Percentiles rank a stretch among this genome's conserved stretches.
These are phyloP conservation scores for Uromys caudimaculatus DNA, from an alignment of 2,797 vertebrate genomes.

Conservation along the genomic window DNA sequence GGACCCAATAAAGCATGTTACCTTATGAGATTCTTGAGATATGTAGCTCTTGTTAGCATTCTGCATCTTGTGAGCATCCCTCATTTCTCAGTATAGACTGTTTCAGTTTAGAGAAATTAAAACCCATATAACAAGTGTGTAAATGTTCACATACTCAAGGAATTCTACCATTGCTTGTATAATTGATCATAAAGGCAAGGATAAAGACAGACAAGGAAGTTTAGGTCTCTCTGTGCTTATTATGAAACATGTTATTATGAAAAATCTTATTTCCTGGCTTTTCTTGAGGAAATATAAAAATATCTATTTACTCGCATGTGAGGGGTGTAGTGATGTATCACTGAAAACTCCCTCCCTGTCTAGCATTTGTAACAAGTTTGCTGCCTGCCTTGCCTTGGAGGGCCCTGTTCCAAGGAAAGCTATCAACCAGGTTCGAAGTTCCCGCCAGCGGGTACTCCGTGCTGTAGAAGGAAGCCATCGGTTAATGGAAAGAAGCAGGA, in stretches of 20 bases:
- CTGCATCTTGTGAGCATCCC: neutral
- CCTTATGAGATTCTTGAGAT: neutral
- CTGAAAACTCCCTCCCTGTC: neutral
- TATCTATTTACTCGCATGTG: neutral
- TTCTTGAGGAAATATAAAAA: neutral
- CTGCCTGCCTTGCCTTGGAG: too few species aligned
- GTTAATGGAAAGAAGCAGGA: too few species aligned
- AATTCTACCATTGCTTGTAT: neutral
- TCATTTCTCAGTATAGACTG: neutral
- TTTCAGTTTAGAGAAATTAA: neutral
- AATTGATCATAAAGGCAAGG: neutral
- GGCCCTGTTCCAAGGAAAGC: too few species aligned
- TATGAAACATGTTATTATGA: neutral
- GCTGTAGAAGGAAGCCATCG: too few species aligned
- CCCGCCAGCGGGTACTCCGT: too few species aligned
- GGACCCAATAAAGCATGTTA: neutral
- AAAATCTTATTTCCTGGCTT: neutral
- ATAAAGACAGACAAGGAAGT: neutral
- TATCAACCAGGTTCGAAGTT: too few species aligned
- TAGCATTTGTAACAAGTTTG: too few species aligned
- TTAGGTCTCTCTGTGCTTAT: neutral
- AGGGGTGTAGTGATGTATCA: neutral
- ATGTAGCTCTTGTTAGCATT: neutral
- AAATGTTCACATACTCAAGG: neutral
- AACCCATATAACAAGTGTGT: neutral